Evolutionary conservation across 1,140 invertebrate species (phyloP).

Genomic region (Saccostrea glomerata): DNA sequence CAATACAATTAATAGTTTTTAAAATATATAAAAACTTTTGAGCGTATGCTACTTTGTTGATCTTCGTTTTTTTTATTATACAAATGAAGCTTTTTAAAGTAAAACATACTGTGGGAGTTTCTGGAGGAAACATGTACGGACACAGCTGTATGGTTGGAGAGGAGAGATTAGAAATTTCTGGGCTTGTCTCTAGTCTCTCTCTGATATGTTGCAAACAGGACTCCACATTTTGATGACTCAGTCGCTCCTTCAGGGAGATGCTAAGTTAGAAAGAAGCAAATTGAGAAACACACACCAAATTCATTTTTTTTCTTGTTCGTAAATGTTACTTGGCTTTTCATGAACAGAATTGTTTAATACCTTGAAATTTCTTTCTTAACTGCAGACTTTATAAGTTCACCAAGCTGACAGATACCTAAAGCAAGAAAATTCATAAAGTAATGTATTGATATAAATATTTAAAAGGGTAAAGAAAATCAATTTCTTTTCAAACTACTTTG

Average conservation of each 20-base stretch:
- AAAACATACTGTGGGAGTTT: constrained; percentile 20
- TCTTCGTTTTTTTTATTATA: too few species aligned
- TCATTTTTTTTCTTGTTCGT: neutral
- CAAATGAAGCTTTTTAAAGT: neutral
- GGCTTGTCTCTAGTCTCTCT: constrained; percentile 69
- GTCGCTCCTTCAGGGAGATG: constrained; percentile 85
- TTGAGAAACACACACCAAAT: neutral
- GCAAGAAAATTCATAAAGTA: neutral
- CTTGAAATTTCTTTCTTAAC: constrained; percentile 58
- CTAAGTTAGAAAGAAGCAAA: constrained; percentile 55
- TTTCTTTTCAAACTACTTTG: neutral
- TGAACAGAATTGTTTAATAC: constrained; percentile 27
- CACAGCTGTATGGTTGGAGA: constrained; percentile 64
- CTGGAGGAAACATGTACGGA: constrained; percentile 82
- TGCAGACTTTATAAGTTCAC: constrained; percentile 32
- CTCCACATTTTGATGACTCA: constrained; percentile 88
- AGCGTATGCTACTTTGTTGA: too few species aligned
- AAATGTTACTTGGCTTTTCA: neutral
- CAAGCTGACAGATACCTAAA: constrained; percentile 9
- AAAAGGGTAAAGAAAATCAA: too few species aligned
- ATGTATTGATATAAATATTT: neutral
- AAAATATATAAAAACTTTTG: too few species aligned
- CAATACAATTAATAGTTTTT: too few species aligned
- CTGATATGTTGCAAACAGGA: constrained; percentile 72
- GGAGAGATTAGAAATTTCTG: constrained; percentile 52